A percentile compares a stretch with the other conserved stretches of the same genome.
phyloP scores from a whole-genome alignment of 2,113 vertebrate genomes.

The Corvus moneduloides region DNA sequence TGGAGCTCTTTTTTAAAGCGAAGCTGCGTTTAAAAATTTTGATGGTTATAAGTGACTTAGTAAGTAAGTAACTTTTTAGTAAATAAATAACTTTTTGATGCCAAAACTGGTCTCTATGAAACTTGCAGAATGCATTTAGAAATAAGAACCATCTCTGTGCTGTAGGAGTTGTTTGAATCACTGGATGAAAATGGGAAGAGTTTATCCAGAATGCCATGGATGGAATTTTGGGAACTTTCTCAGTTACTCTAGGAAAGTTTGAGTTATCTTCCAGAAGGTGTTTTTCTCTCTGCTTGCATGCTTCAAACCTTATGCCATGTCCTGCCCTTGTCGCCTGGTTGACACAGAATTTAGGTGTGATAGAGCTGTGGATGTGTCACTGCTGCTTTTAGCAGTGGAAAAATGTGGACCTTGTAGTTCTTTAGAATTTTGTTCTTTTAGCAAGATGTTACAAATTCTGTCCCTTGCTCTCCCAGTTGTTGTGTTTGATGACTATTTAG shows the following conservation, averaged over 20 bases:
- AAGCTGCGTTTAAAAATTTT: neutral
- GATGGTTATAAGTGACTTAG: neutral
- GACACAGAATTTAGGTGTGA: neutral
- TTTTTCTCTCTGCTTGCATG: neutral
- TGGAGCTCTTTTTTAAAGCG: neutral
- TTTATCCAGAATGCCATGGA: neutral
- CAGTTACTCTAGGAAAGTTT: neutral
- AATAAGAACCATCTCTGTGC: neutral
- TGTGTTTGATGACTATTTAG: neutral
- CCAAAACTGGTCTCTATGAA: neutral
- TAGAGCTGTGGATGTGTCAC: neutral
- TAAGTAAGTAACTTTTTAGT: neutral
- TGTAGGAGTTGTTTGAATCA: neutral
- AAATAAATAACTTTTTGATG: neutral
- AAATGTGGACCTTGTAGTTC: neutral
- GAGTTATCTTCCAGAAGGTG: neutral
- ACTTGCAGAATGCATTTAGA: neutral
- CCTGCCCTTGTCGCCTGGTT: fast-evolving
- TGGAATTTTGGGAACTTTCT: neutral
- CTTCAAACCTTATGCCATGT: neutral
- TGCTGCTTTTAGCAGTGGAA: neutral
- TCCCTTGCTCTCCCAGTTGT: neutral
- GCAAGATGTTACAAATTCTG: neutral
- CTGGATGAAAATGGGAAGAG: neutral
- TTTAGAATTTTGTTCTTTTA: neutral